Evolutionary conservation across 2,797 vertebrate genomes (phyloP), one percentile per base, ranked within the genome.

Genomic region (Cetoscarus ocellatus): DNA sequence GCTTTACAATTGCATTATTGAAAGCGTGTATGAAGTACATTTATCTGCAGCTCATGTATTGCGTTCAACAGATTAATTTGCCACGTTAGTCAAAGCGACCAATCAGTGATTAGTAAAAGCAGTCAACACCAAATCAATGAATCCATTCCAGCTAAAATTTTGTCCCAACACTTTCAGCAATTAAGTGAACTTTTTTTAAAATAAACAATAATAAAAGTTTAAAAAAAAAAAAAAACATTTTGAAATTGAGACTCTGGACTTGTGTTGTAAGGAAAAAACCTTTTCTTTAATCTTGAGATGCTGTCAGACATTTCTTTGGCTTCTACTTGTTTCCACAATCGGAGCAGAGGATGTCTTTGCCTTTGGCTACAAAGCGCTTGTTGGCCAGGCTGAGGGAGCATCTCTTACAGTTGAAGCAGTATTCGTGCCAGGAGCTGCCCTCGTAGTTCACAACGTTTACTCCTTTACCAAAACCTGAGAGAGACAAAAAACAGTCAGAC

Each of bases 351-450:
- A 98, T 90, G 85, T 97, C 95, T 83, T 93, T 92, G 3, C 92
- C 91, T 5, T 96, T 94, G 80, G 93, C 90, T 54, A 99, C 94
- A 54, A 99, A 99, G 10, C 94, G 95, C 93, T 98, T 99, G 92
- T 97, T 97, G 85, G 96, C 93, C 92, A 99, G 92, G 50, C 94
- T 95, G 82, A 96, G 88, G 78, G 96, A 96, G 88, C 98, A 99
- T 83, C 91, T 96, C 91, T 96, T 98, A 85, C 98, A 99, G 91
- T 96, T 98, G 95, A 99, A 99, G 94, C 98, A 99, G 88, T 98
- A 97, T 81, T 98, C 97, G 0, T 99, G 98, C 97, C 97, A 99
- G 77, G 96, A 96, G 79, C 94, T 91, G 75, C 96, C 97, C 88
- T 99, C 97, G 0, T 97, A 97, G 92, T 95, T 98, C 92, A 99